Percentiles rank a stretch among this genome's conserved stretches.
phyloP scores from a whole-genome alignment of 2,113 vertebrate species.

The Anarrhichthys ocellatus region DNA sequence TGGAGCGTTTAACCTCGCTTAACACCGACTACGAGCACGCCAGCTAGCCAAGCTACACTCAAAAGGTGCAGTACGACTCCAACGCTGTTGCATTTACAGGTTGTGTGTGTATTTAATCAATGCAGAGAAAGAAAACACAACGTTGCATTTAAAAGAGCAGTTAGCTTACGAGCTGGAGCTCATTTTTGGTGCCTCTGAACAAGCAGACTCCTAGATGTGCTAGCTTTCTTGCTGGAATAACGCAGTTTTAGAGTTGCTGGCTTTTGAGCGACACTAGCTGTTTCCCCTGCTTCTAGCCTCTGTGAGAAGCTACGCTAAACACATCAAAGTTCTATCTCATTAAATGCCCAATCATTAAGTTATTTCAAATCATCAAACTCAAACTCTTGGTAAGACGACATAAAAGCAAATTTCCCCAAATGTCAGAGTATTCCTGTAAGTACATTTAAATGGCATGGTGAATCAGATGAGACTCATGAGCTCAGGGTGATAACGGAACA shows the following conservation, averaged over 20 bases:
- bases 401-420: conserved; percentile 29
- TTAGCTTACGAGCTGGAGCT: neutral
- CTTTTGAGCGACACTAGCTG: neutral
- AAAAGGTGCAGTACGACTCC: neutral
- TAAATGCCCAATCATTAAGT: conserved; percentile 12
- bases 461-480: conserved; percentile 7
- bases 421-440: conserved; percentile 31
- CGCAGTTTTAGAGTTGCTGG: neutral
- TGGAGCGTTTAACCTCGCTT: neutral
- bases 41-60: neutral
- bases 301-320: conserved; percentile 7
- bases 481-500: neutral
- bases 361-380: neutral
- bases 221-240: neutral
- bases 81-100: neutral
- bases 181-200: neutral
- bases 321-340: conserved; percentile 5
- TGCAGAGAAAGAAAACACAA: neutral
- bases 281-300: neutral
- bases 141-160: neutral
- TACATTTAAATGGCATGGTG: conserved; percentile 4
- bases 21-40: neutral
- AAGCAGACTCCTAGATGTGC: neutral
- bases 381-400: neutral
- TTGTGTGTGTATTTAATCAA: neutral